phyloP scores from a whole-genome alignment of 2,888 invertebrate genomes.

The Leptopilina drosophilae region DNA sequence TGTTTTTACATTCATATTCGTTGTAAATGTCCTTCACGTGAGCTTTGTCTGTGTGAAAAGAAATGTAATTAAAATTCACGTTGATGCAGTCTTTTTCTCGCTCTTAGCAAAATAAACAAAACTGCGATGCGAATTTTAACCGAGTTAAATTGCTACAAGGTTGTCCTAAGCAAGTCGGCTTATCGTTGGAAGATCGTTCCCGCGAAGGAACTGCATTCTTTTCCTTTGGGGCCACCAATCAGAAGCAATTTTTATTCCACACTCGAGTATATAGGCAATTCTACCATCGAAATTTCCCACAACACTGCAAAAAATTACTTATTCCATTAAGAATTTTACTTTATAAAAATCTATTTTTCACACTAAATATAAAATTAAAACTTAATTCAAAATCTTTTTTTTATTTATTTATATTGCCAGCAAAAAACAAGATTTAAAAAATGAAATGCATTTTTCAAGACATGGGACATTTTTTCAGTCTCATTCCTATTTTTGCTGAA shows the following conservation, averaged over 20 bases:
- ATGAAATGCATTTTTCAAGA: slow-evolving; percentile 12
- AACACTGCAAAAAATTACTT: not conserved
- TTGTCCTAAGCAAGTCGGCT: slow-evolving; percentile 37
- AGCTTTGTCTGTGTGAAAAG: not conserved
- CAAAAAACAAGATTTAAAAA: not conserved
- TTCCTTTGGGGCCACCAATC: slow-evolving; percentile 62
- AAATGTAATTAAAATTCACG: not conserved
- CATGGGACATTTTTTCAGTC: not conserved
- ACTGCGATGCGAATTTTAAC: slow-evolving; percentile 24
- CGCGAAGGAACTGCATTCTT: slow-evolving; percentile 66
- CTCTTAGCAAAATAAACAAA: not conserved
- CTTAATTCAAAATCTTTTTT: too few species aligned
- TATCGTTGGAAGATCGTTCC: slow-evolving; percentile 34
- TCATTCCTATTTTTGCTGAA: not conserved
- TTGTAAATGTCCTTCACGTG: not conserved
- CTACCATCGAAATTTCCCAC: slow-evolving; percentile 12
- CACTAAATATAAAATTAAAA: too few species aligned
- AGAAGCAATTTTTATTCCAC: slow-evolving; percentile 54
- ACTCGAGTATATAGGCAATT: slow-evolving; percentile 37
- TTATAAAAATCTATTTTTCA: not conserved
- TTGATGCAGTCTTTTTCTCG: not conserved
- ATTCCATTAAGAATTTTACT: slow-evolving; percentile 8
- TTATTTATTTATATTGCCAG: not conserved
- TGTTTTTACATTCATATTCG: too few species aligned
- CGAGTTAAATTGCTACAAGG: slow-evolving; percentile 29